These are phyloP conservation scores for Nicator chloris DNA, from an alignment of 2,113 vertebrate species.

Conservation along the genomic window DNA sequence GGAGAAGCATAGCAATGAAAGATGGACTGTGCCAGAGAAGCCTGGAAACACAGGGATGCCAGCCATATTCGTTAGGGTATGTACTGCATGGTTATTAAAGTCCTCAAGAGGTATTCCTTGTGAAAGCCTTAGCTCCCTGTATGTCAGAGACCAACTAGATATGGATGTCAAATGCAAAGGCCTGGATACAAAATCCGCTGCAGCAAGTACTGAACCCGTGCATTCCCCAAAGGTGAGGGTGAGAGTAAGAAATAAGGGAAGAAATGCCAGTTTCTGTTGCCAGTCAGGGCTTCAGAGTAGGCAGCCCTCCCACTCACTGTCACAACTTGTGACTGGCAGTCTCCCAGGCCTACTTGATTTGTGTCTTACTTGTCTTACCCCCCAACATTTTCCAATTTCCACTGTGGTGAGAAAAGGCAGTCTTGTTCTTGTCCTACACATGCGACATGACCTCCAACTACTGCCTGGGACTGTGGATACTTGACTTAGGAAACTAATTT, in stretches of 20 bases:
- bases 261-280: not conserved
- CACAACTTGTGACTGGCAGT: not conserved
- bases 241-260: not conserved
- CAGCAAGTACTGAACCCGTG: not conserved
- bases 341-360: not conserved
- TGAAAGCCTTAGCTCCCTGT: not conserved
- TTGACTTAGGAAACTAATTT: not conserved
- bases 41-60: not conserved
- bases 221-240: not conserved
- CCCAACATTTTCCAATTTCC: not conserved
- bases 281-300: not conserved
- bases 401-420: not conserved
- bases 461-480: not conserved
- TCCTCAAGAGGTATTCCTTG: not conserved
- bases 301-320: not conserved
- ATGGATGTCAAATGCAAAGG: not conserved
- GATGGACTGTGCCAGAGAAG: not conserved
- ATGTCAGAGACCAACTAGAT: not conserved
- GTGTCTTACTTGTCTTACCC: not conserved
- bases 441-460: not conserved
- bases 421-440: not conserved
- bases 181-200: not conserved
- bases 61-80: not conserved
- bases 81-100: not conserved
- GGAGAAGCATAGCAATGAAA: not conserved